phyloP scores from a whole-genome alignment of 2,888 invertebrate species.

The Tanytarsus gracilentus region DNA sequence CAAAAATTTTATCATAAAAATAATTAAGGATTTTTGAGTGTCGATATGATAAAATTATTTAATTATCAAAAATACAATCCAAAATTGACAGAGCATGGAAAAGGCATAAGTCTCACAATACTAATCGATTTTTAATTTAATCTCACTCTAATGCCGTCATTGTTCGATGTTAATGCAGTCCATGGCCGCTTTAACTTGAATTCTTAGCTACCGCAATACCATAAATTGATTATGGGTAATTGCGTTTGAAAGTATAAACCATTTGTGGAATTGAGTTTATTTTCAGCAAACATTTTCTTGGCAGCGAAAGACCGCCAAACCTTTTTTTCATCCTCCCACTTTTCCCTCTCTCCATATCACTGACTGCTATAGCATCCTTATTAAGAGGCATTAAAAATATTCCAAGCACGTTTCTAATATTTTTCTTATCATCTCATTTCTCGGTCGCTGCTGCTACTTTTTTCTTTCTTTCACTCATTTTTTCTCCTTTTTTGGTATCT shows the following conservation, averaged over 20 bases:
- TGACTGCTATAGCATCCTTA: no score
- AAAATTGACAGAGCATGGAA: not conserved
- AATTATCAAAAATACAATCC: not conserved
- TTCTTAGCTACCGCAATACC: not conserved
- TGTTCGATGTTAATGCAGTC: not conserved
- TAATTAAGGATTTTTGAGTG: no score
- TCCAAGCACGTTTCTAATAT: constrained; percentile 26
- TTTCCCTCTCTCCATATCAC: no score
- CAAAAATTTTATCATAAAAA: no score
- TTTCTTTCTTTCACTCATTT: not conserved
- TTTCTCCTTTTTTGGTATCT: constrained; percentile 9
- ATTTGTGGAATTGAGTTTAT: constrained; percentile 13
- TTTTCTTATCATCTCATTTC: constrained; percentile 22
- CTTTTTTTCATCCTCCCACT: not conserved
- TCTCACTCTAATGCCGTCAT: not conserved
- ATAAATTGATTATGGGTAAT: constrained; percentile 21
- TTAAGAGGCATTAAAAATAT: constrained; percentile 21
- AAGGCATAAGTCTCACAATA: not conserved
- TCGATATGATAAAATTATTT: not conserved
- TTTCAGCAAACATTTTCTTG: not conserved
- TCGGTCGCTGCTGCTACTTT: not conserved
- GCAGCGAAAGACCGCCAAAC: not conserved
- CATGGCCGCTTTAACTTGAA: not conserved
- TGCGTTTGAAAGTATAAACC: constrained; percentile 10
- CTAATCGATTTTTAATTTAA: constrained; percentile 20